Conservation (phyloP, 1,140 invertebrate genomes). For the Bombus pascuorum region DNA sequence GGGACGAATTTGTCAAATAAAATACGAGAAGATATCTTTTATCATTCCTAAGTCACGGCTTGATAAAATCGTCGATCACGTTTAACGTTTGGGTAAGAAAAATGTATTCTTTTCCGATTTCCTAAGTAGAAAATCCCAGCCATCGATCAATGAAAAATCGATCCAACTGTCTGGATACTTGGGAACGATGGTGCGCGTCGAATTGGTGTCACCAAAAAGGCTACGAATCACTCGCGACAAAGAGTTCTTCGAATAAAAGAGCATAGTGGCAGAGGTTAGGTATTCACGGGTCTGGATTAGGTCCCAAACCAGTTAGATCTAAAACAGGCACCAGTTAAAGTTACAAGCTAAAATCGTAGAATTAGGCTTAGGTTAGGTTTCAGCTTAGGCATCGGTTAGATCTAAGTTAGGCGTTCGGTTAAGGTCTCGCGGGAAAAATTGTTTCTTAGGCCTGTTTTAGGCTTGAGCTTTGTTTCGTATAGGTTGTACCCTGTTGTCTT, state of each 20-base stretch:
- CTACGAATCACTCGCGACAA: conserved; percentile 5
- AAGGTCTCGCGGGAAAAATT: neutral
- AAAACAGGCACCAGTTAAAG: neutral
- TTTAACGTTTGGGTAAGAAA: no score
- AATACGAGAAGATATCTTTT: no score
- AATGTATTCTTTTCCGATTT: no score
- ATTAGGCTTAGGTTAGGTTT: neutral
- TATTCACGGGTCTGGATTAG: neutral
- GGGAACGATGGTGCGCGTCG: neutral
- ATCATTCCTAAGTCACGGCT: no score
- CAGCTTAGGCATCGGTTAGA: neutral
- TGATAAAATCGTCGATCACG: no score
- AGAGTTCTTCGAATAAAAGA: neutral
- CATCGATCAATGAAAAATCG: no score
- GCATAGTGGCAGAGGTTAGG: neutral
- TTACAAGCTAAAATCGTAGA: neutral
- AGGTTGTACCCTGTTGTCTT: conserved; percentile 16
- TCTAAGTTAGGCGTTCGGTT: neutral
- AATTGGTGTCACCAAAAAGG: conserved; percentile 2
- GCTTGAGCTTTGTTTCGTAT: conserved; percentile 9
- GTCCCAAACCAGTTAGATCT: conserved; percentile 14
- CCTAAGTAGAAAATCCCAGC: no score
- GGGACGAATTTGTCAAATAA: no score
- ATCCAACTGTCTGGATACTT: neutral
- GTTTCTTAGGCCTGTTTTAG: conserved; percentile 15